A percentile compares a stretch with the other conserved stretches of the same genome.
These are phyloP conservation scores for Lamellibrachia satsuma DNA, from an alignment of 2,888 invertebrate genomes.

Conservation along the genomic window DNA sequence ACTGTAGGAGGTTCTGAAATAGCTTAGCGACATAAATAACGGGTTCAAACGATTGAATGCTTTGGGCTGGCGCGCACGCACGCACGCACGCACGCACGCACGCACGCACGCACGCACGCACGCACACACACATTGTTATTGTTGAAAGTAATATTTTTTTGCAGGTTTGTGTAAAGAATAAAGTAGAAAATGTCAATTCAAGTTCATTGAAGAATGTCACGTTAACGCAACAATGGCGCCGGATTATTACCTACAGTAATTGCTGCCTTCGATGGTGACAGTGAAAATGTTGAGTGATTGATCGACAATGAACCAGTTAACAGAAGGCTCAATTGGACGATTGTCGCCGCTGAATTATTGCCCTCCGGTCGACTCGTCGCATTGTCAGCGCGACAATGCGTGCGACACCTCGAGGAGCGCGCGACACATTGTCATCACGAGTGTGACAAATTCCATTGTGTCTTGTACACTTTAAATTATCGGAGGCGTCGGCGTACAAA, in stretches of 20 bases:
- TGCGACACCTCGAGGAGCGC: not conserved
- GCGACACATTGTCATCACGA: not conserved
- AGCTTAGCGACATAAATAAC: no score
- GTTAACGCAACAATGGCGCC: not conserved
- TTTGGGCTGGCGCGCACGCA: not conserved
- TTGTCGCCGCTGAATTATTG: not conserved
- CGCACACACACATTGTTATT: no score
- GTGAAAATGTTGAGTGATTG: not conserved
- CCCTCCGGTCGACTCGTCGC: not conserved
- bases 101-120: no score
- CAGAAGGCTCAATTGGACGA: not conserved
- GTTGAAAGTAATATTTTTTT: no score
- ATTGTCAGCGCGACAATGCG: not conserved
- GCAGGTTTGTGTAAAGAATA: no score
- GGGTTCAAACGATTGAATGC: no score
- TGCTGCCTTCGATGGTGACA: not conserved
- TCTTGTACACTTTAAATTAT: not conserved
- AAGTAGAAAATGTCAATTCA: no score
- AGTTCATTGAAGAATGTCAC: not conserved
- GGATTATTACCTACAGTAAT: not conserved
- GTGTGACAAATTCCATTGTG: conserved; percentile 17
- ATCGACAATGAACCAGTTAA: not conserved
- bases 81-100: no score
- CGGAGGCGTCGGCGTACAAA: not conserved
- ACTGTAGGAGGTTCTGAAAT: no score